These are phyloP conservation scores for Campoplex capitator DNA, from an alignment of 2,888 invertebrate species.

Conservation along the genomic window DNA sequence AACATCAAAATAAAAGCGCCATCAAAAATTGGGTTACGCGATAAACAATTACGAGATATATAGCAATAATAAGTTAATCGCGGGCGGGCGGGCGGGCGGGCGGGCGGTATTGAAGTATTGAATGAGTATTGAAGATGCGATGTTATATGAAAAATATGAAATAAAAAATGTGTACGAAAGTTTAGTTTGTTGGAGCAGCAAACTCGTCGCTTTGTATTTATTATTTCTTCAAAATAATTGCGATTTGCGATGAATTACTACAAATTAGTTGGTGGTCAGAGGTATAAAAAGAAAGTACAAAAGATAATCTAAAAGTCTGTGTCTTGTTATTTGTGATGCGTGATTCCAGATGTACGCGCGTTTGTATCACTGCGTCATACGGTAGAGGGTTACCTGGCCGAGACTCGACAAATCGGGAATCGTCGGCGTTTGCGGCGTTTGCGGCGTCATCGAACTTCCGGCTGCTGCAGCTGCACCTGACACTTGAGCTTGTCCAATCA, in stretches of 20 bases:
- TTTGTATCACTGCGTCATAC: constrained; percentile 75
- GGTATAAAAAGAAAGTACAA: constrained; percentile 61
- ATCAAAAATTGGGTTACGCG: neutral
- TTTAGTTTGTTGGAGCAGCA: constrained; percentile 1
- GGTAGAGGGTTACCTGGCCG: constrained; percentile 84
- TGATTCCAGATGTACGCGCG: constrained; percentile 64
- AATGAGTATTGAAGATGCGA: neutral
- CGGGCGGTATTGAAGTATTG: no score
- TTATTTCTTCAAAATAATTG: constrained; percentile 29
- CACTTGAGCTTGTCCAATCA: constrained; percentile 80
- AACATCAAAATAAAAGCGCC: neutral
- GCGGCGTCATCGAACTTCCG: constrained; percentile 84
- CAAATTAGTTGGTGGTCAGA: constrained; percentile 51
- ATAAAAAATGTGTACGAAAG: neutral
- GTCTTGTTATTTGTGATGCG: neutral
- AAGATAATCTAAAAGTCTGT: constrained; percentile 60
- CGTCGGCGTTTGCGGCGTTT: constrained; percentile 85
- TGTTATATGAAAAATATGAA: neutral
- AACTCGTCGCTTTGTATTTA: neutral
- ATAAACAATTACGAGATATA: neutral
- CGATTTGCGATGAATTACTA: constrained; percentile 47
- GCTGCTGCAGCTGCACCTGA: constrained; percentile 81
- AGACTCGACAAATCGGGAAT: constrained; percentile 82
- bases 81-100: no score
- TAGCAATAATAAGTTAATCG: neutral